Base-by-base conservation (phyloP, 1,140 invertebrate genomes). In the Tetragonula clypearis region DNA sequence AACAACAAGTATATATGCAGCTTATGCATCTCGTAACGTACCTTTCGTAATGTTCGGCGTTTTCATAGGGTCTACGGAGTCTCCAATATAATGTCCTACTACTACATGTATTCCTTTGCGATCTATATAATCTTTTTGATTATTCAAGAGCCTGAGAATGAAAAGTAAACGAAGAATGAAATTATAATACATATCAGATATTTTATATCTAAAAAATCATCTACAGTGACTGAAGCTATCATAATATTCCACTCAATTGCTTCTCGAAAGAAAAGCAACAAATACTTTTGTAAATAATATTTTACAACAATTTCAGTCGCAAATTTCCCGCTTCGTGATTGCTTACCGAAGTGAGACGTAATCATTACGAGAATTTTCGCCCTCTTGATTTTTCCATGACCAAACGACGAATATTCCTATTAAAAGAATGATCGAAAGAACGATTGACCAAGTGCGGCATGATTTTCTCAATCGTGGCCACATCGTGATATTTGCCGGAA, bases 41-140 rank as follows among this genome's bases (percentile, higher is more conserved):
- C 97, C 97, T 94, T 97, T 95, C 65, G 97, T 97, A 73, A 97
- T 95, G 91, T 97, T 97, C 3, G 96, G 96, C 85, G 93, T 93
- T 85, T 95, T 95, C 30, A 95, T 90, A 79, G 95, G 94, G 87
- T 95, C 96, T 86, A 95, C 93, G 84, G 95, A 95, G 86, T 97
- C 97, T 19, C 97, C 97, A 88, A 98, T 96, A 94, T 98, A 98
- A 94, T 98, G 97, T 3, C 97, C 98, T 41, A 98, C 97, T 49
- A 98, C 96, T 11, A 98, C 97, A 89, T 96, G 96, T 92, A 97
- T 96, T 56, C 97, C 97, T 91, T 95, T 96, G 74, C 96, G 96
- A 94, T 98, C 97, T 55, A 97, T 95, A 92, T 97, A 97, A 90
- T 97, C 96, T 88, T 95, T 95, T 92, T 97, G 96, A 88, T 96